phyloP scores from a whole-genome alignment of 2,113 vertebrate genomes.

The Parotia lawesii region DNA sequence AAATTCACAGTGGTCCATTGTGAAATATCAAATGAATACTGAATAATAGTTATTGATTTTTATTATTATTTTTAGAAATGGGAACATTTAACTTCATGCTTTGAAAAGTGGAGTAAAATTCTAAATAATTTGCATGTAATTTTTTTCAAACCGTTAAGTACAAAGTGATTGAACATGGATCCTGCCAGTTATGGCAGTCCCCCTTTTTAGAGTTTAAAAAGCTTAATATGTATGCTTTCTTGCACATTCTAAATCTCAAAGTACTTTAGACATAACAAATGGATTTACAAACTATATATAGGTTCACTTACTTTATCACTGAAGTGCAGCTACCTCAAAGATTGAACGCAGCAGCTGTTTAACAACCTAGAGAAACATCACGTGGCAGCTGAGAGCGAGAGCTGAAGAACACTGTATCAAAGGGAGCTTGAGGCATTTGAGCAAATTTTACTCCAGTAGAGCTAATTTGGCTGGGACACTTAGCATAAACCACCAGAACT shows the following conservation, averaged over 20 bases:
- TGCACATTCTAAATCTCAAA: constrained; percentile 46
- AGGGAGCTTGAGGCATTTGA: background rate
- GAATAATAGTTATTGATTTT: constrained; percentile 68
- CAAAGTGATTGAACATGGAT: constrained; percentile 51
- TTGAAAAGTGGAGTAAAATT: constrained; percentile 58
- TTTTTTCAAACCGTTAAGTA: constrained; percentile 55
- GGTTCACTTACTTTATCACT: constrained; percentile 58
- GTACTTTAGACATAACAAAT: constrained; percentile 68
- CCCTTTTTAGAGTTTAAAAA: constrained; percentile 61
- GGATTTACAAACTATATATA: constrained; percentile 70
- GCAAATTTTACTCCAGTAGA: background rate
- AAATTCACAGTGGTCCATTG: constrained; percentile 60
- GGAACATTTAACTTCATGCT: constrained; percentile 62
- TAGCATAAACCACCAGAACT: background rate
- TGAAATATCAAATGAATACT: constrained; percentile 59
- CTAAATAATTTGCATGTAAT: constrained; percentile 60
- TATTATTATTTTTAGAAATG: constrained; percentile 67
- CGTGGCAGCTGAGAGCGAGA: background rate
- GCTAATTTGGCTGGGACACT: background rate
- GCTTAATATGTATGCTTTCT: constrained; percentile 58
- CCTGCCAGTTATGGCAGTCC: constrained; percentile 51
- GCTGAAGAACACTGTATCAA: background rate
- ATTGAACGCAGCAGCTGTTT: constrained; percentile 62
- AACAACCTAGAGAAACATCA: constrained; percentile 37
- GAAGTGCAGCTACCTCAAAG: constrained; percentile 49